phyloP scores from a whole-genome alignment of 2,797 vertebrate species.

The Pogoniulus pusillus region DNA sequence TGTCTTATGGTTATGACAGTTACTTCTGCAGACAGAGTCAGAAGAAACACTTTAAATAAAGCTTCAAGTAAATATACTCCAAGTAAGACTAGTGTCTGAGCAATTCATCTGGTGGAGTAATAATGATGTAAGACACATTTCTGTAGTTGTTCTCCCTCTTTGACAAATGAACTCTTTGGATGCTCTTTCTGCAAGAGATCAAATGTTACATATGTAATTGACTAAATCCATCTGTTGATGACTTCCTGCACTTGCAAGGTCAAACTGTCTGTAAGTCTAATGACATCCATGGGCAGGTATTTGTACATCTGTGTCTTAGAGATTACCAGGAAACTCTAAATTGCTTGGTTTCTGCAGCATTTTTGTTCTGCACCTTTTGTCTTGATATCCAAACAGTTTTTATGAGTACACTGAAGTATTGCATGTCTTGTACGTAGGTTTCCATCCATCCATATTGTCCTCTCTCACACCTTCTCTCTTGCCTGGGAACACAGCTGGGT shows the following conservation, averaged over 20 bases:
- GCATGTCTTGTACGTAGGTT: neutral
- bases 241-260: neutral
- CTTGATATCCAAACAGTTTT: neutral
- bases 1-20: neutral
- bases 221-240: neutral
- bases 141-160: neutral
- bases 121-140: neutral
- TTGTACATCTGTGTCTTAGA: neutral
- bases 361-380: neutral
- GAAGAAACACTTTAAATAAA: conserved; percentile 18
- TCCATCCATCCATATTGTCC: neutral
- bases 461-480: neutral
- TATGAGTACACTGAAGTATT: neutral
- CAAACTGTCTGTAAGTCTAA: neutral
- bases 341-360: neutral
- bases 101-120: neutral
- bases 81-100: neutral
- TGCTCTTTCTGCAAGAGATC: neutral
- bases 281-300: fast-evolving
- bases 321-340: neutral
- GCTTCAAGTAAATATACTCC: neutral
- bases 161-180: neutral
- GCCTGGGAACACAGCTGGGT: neutral
- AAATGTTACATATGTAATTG: neutral
- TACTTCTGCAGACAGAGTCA: conserved; percentile 40